phyloP scores from a whole-genome alignment of 23 tunicate genomes.

The Ascidia mentula region DNA sequence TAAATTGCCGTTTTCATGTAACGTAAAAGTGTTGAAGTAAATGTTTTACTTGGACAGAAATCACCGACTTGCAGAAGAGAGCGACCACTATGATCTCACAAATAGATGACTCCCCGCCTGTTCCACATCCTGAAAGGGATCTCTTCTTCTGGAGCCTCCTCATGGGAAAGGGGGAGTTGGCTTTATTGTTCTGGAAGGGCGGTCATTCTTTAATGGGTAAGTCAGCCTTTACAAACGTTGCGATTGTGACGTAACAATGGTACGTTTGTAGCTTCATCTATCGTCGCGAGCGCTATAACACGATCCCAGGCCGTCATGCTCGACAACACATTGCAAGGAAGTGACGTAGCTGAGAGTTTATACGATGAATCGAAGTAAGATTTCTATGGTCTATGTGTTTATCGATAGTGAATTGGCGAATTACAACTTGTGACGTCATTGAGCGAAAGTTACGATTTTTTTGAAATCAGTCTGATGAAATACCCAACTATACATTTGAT shows the following conservation, averaged over 20 bases:
- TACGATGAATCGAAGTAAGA: neutral
- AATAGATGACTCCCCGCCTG: slow-evolving; percentile 14
- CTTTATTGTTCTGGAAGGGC: slow-evolving; percentile 33
- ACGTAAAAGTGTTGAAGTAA: neutral
- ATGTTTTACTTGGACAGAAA: neutral
- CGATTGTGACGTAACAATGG: neutral
- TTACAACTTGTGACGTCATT: too few species aligned
- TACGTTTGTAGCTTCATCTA: neutral
- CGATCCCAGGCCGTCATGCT: neutral
- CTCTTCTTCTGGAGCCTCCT: slow-evolving; percentile 33
- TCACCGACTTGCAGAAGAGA: neutral
- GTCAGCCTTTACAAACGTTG: neutral
- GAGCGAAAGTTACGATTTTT: too few species aligned
- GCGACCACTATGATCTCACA: neutral
- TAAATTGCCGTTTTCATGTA: too few species aligned
- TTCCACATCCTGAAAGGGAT: slow-evolving; percentile 38
- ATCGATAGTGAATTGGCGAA: too few species aligned
- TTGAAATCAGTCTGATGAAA: too few species aligned
- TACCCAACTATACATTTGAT: too few species aligned
- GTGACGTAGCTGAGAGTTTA: neutral
- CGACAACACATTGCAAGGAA: slow-evolving; percentile 8
- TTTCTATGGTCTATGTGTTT: too few species aligned
- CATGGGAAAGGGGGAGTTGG: slow-evolving; percentile 29
- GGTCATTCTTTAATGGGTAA: slow-evolving; percentile 26
- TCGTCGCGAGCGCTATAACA: slow-evolving; percentile 1